These are phyloP conservation scores for Troides helena DNA, from an alignment of 2,888 invertebrate species.

Conservation along the genomic window DNA sequence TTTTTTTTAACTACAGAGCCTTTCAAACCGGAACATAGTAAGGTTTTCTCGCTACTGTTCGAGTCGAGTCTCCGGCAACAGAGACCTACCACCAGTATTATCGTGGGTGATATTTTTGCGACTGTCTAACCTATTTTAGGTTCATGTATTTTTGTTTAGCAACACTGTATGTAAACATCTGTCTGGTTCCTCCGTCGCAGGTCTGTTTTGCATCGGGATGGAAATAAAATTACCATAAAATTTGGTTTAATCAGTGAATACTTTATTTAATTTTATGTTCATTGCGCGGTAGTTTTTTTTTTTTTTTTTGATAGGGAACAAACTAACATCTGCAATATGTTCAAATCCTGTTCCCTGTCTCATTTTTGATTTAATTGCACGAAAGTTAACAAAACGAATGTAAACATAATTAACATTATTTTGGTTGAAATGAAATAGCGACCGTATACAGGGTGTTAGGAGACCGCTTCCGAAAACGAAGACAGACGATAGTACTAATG, in stretches of 20 bases:
- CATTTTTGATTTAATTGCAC: too few relatives aligned
- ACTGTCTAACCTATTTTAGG: neutral
- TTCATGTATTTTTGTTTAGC: constrained; percentile 14
- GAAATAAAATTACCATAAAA: constrained; percentile 17
- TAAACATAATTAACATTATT: too few relatives aligned
- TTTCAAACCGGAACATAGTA: too few relatives aligned
- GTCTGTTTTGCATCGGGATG: constrained; percentile 19
- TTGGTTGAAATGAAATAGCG: too few relatives aligned
- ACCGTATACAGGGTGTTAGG: too few relatives aligned
- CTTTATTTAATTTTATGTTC: constrained; percentile 1
- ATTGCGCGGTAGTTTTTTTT: neutral
- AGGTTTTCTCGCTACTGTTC: too few relatives aligned
- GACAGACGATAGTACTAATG: too few relatives aligned
- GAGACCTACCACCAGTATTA: neutral
- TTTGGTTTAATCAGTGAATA: constrained; percentile 6
- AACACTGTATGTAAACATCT: constrained; percentile 19
- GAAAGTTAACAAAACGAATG: too few relatives aligned
- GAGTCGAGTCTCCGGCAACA: too few relatives aligned
- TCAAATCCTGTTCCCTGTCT: too few relatives aligned
- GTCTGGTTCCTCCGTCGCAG: constrained; percentile 15
- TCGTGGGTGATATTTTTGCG: neutral
- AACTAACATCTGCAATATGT: neutral
- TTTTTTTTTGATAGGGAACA: neutral
- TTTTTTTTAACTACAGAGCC: too few relatives aligned
- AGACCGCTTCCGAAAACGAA: too few relatives aligned